Conservation (phyloP, 2,888 invertebrate genomes). For the Andrena camellia region DNA sequence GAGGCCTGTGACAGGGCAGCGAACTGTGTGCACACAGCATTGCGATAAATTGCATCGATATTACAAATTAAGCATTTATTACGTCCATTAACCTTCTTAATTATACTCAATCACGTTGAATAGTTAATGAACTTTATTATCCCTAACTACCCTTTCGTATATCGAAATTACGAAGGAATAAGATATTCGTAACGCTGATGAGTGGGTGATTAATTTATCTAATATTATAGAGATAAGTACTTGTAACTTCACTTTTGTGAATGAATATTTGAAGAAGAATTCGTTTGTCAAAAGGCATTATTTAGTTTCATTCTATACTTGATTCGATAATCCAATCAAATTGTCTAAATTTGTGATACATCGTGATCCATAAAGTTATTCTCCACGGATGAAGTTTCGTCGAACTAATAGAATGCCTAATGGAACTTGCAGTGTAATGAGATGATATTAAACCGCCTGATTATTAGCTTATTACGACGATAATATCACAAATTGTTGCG, state of each 20-base stretch:
- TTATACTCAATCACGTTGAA: neutral
- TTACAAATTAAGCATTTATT: constrained; percentile 22
- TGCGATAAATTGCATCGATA: neutral
- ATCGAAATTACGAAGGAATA: neutral
- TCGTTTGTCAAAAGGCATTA: neutral
- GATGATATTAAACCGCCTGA: constrained; percentile 12
- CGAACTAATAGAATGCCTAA: constrained; percentile 41
- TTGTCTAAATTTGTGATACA: neutral
- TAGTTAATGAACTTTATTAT: constrained; percentile 4
- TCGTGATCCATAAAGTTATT: constrained; percentile 6
- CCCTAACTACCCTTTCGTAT: neutral
- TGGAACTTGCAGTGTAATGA: constrained; percentile 4
- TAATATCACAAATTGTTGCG: neutral
- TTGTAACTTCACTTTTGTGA: neutral
- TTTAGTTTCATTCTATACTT: neutral
- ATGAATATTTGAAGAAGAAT: neutral
- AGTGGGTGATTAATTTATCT: neutral
- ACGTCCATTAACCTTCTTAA: constrained; percentile 1
- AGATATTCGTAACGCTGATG: neutral
- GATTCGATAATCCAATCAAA: neutral
- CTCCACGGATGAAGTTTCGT: constrained; percentile 16
- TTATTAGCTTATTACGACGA: constrained; percentile 6
- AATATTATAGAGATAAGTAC: neutral
- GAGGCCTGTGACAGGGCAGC: neutral
- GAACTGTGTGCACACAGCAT: neutral